A percentile compares a stretch with the other conserved stretches of the same genome.
Conservation (phyloP, 2,113 vertebrate species). For the Nycticebus coucang region DNA sequence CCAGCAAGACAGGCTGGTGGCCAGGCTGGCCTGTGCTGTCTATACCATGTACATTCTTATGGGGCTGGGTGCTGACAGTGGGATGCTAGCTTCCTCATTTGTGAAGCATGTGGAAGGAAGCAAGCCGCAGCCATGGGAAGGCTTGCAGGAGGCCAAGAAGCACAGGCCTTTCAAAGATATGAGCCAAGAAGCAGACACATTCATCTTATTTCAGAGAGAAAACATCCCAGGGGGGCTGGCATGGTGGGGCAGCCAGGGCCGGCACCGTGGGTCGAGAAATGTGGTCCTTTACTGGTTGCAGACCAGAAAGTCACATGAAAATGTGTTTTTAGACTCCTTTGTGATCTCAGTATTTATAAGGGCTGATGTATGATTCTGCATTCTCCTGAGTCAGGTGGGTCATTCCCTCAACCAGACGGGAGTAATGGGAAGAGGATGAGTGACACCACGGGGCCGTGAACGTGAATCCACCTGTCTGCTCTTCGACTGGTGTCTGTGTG, state of each 20-base stretch:
- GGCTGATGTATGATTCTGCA: no score
- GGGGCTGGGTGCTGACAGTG: not conserved
- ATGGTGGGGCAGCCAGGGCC: accelerated
- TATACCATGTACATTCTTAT: not conserved
- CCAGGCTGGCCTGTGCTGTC: not conserved
- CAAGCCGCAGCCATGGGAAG: not conserved
- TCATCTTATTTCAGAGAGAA: not conserved
- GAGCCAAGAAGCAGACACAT: not conserved
- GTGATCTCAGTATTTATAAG: not conserved
- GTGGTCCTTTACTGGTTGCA: not conserved
- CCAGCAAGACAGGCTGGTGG: not conserved
- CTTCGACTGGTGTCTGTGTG: not conserved
- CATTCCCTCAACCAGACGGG: not conserved
- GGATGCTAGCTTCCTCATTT: not conserved
- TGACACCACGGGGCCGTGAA: no score
- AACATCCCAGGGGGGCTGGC: no score
- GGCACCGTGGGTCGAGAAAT: not conserved
- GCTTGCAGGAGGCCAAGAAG: not conserved
- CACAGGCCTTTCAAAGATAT: not conserved
- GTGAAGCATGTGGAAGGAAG: not conserved
- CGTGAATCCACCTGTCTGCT: accelerated
- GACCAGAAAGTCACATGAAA: not conserved
- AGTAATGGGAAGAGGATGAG: not conserved
- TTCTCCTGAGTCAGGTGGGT: not conserved
- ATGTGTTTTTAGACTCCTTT: not conserved